Evolutionary conservation across 2,797 vertebrate species (phyloP).

Genomic region (Enteromius thamalakanensis): DNA sequence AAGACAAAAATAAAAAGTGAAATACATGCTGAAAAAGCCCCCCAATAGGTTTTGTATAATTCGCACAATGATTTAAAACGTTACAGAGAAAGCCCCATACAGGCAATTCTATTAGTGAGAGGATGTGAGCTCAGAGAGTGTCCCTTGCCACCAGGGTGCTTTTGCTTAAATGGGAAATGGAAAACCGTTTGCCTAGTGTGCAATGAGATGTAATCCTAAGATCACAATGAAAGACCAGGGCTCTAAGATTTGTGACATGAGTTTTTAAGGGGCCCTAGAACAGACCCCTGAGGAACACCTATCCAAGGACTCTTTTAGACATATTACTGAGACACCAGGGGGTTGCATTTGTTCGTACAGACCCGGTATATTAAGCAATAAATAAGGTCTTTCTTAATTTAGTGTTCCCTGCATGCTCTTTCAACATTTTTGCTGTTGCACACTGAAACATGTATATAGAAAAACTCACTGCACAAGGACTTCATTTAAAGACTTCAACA

Average conservation of each 20-base stretch:
- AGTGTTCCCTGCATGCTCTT: neutral
- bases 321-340: constrained; percentile 36
- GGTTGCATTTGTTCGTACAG: constrained; percentile 12
- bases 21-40: neutral
- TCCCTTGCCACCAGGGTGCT: constrained; percentile 27
- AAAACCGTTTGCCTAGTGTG: constrained; percentile 9
- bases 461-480: neutral
- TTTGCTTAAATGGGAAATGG: constrained; percentile 45
- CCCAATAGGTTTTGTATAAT: neutral
- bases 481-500: neutral
- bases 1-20: neutral
- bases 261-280: constrained; percentile 42
- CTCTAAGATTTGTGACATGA: constrained; percentile 42
- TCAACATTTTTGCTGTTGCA: constrained; percentile 4
- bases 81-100: neutral
- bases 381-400: constrained; percentile 22
- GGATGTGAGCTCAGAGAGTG: constrained; percentile 44
- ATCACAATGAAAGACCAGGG: constrained; percentile 33
- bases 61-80: neutral
- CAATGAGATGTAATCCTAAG: constrained; percentile 10
- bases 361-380: constrained; percentile 24
- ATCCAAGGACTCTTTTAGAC: constrained; percentile 30
- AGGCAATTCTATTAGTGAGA: constrained; percentile 20
- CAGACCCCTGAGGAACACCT: constrained; percentile 46
- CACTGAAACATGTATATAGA: neutral